Evolutionary conservation across 2,888 invertebrate species (phyloP), one percentile per base, ranked within the genome.

Genomic region (Molorchus minor): DNA sequence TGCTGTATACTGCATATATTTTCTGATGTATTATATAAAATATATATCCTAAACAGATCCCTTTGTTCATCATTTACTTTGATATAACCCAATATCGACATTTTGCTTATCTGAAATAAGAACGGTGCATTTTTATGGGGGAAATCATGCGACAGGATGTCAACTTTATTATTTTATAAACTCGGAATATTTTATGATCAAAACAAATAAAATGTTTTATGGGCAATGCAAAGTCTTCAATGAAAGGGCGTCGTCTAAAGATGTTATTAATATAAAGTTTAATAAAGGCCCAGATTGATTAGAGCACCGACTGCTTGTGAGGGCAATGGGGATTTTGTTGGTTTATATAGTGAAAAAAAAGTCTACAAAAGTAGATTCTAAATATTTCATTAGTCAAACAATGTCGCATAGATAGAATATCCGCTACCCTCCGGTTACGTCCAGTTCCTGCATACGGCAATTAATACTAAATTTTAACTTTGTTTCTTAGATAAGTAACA

Each of bases 91-190:
- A 52, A 41, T 52, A 52, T 41, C 33, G 46, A 25, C 19, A 41
- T 41, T 51, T 38, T 52, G 52, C 40, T 52, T 40, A 29, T 17
- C 41, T 29, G 49, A 15, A 49, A 19, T 49, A 61, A 64, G 41
- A 63, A 56, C 64, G 58, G 58, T 67, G 68, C 68, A 65, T 13
- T 71, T 71, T 71, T 70, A 70, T 64, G 52, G 56, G 54, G 46
- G 69, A 67, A 67, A 70, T 71, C 69, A 61, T 64, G 70, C 71
- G 69, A 69, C 71, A 71, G 71, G n/a, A 67, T 71, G 71, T 64
- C 66, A 65, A 58, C 65, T 70, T 71, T 71, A 71, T 69, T 69
- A 64, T 69, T 68, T 69, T 69, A 71, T 67, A 71, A 71, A 68
- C 58, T 69, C 63, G 53, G 60, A 65, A 67, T 65, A 58, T 54